phyloP scores from a whole-genome alignment of 2,888 invertebrate species.

The Cancer borealis region DNA sequence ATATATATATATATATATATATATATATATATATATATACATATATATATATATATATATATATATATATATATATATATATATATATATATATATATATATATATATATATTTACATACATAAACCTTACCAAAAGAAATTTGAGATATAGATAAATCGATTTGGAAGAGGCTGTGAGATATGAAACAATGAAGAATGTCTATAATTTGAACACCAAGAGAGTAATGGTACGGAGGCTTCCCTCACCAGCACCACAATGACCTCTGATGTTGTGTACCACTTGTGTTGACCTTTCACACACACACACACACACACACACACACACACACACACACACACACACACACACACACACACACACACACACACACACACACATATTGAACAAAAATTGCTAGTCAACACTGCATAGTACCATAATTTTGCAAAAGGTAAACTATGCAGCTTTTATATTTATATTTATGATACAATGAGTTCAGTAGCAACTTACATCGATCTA shows the following conservation, averaged over 20 bases:
- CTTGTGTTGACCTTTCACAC: not conserved
- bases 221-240: not conserved
- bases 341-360: conserved; percentile 46
- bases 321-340: conserved; percentile 45
- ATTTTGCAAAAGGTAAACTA: too few relatives aligned
- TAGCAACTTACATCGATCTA: too few relatives aligned
- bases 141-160: not conserved
- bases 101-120: too few relatives aligned
- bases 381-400: too few relatives aligned
- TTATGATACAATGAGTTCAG: too few relatives aligned
- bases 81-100: too few relatives aligned
- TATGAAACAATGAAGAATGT: not conserved
- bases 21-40: too few relatives aligned
- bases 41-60: not conserved
- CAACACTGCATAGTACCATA: too few relatives aligned
- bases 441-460: too few relatives aligned
- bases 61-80: too few relatives aligned
- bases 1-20: too few relatives aligned
- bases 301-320: conserved; percentile 45
- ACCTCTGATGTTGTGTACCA: not conserved
- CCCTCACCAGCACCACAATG: not conserved
- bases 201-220: not conserved
- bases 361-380: not conserved
- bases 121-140: not conserved
- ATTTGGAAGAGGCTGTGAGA: not conserved